Conservation (phyloP, 2,888 invertebrate genomes). For the Drosophila leonis region DNA sequence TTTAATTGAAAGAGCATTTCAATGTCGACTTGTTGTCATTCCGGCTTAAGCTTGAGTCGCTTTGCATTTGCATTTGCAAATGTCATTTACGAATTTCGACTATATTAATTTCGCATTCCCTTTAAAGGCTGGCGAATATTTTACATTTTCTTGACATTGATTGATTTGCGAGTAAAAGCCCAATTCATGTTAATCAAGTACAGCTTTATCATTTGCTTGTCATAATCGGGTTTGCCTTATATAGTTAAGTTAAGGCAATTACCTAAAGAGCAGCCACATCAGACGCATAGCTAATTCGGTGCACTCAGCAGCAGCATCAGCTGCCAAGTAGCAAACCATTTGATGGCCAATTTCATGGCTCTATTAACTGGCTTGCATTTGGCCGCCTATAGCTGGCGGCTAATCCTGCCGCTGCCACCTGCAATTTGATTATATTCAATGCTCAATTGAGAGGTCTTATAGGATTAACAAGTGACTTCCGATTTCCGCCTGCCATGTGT, state of each 20-base stretch:
- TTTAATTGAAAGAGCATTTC: not conserved
- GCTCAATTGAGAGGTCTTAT: not conserved
- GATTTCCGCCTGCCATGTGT: not conserved
- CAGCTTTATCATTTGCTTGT: slow-evolving; percentile 9
- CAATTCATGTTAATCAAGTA: slow-evolving; percentile 23
- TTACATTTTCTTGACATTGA: slow-evolving; percentile 45
- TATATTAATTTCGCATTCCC: slow-evolving; percentile 36
- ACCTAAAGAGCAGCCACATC: slow-evolving; percentile 1
- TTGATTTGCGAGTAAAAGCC: slow-evolving; percentile 38
- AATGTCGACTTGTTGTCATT: not conserved
- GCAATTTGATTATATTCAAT: slow-evolving; percentile 68
- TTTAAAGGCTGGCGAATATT: slow-evolving; percentile 5
- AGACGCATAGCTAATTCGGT: slow-evolving; percentile 14
- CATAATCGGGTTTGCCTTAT: slow-evolving; percentile 20
- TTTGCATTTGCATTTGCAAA: slow-evolving; percentile 24
- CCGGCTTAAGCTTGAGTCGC: not conserved
- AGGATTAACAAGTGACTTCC: slow-evolving; percentile 1
- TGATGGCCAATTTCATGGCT: slow-evolving; percentile 64
- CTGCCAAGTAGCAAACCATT: slow-evolving; percentile 29
- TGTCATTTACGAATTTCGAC: slow-evolving; percentile 16
- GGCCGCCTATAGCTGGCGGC: not conserved
- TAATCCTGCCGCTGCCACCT: slow-evolving; percentile 39
- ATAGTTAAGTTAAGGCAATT: slow-evolving; percentile 24
- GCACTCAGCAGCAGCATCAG: slow-evolving; percentile 9
- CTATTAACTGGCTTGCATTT: slow-evolving; percentile 44